Evolutionary conservation across 2,797 vertebrate species (phyloP), one percentile per base, ranked within the genome.

Genomic region (Sciurus vulgaris): DNA sequence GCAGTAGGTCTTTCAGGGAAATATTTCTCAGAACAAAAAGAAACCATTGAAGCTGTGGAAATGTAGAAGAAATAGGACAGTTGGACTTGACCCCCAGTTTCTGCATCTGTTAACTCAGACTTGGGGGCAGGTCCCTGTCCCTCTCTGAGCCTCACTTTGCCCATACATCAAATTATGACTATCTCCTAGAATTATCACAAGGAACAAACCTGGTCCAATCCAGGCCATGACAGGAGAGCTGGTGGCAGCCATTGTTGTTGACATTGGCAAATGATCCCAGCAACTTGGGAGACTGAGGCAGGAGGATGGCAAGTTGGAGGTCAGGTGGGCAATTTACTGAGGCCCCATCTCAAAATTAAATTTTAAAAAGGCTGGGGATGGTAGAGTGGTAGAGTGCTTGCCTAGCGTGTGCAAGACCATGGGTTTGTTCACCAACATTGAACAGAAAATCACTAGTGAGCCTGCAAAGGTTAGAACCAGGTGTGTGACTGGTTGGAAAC

Each of bases 201-300:
- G 65, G 35, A n/a, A 35, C 22, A n/a, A 41, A 20, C 2, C 17
- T 76, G 8, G 6, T 22, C 15, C 49, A 13, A 24, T 59, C 28
- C 63, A 35, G 26, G 3, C 82, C 8, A 8, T 0, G 2, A 4
- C 6, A 7, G 33, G 63, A 51, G 56, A 65, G 30, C 65, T 92
- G 59, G 44, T 20, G 0, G 49, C 15, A 63, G 54, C 67, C 24
- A 24, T 4, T 2, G 30, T 4, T 2, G 30, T n/a, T 59, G 5
- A 63, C 78, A 10, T 3, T 35, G 51, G 18, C 59, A 5, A 7
- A 26, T 61, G 59, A 65, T 33, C 30, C 65, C 33, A 67, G 65
- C 33, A 61, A 67, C 65, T 67, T 67, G 65, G 33, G 15, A n/a
- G 65, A 33, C 65, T 67, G 65, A 67, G 65, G 33, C 65, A 67